Evolutionary conservation across 2,797 vertebrate genomes (phyloP).

Genomic region (Squalus acanthias): DNA sequence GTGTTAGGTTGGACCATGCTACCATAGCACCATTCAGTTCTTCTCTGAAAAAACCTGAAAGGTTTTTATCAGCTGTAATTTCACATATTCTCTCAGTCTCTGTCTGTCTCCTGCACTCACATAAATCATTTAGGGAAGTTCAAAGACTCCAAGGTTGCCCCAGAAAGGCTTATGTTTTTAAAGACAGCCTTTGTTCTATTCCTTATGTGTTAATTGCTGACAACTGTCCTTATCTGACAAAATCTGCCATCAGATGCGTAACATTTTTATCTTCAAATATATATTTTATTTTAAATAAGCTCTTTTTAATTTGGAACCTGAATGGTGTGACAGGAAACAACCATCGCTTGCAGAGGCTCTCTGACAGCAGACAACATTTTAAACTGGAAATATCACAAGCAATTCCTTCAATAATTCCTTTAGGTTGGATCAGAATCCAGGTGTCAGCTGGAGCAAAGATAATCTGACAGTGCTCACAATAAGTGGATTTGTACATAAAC

Average conservation of each 20-base stretch:
- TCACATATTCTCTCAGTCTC: neutral
- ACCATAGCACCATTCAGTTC: neutral
- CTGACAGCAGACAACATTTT: neutral
- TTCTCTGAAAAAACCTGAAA: neutral
- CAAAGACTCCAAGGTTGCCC: neutral
- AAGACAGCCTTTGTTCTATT: neutral
- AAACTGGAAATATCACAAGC: neutral
- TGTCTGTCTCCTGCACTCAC: neutral
- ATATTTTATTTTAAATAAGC: neutral
- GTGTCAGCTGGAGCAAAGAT: conserved; percentile 7
- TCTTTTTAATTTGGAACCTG: neutral
- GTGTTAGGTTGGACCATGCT: neutral
- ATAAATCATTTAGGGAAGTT: neutral
- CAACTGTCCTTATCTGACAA: neutral
- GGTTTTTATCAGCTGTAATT: neutral
- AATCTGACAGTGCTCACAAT: neutral
- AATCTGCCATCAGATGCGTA: neutral
- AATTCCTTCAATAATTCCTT: neutral
- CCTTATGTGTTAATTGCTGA: neutral
- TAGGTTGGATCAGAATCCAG: neutral
- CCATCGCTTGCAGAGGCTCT: neutral
- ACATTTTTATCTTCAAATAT: neutral
- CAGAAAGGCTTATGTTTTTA: neutral
- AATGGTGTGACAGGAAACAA: neutral
- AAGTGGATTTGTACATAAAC: conserved; percentile 22